A percentile compares a stretch with the other conserved stretches of the same genome.
Conservation (phyloP, 2,888 invertebrate species). For the Tipula unca region DNA sequence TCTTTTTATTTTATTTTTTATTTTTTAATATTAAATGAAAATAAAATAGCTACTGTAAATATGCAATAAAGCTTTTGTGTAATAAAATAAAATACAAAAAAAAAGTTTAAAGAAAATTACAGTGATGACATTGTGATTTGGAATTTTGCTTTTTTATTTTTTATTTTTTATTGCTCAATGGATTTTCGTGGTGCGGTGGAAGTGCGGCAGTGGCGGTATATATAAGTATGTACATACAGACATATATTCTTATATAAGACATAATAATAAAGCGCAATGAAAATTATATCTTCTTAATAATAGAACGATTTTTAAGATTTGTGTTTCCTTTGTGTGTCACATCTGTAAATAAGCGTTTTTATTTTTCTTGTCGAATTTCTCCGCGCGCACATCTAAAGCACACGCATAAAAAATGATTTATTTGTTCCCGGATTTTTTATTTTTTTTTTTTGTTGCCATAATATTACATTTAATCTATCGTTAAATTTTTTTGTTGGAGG, state of each 20-base stretch:
- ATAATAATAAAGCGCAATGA: not conserved
- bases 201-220: not conserved
- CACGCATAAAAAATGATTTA: not conserved
- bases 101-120: not conserved
- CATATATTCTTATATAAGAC: no score
- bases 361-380: not conserved
- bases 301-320: not conserved
- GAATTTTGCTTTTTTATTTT: not conserved
- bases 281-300: not conserved
- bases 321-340: not conserved
- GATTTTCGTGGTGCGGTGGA: not conserved
- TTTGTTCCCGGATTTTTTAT: not conserved
- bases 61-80: conserved; percentile 2
- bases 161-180: not conserved
- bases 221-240: no score
- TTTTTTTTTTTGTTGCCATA: not conserved
- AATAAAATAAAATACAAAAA: not conserved
- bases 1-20: not conserved
- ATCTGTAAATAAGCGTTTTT: not conserved
- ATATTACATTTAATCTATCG: conserved; percentile 8
- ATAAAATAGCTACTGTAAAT: not conserved
- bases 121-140: not conserved
- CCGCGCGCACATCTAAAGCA: not conserved
- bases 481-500: not conserved
- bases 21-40: not conserved